Evolutionary conservation across 1,140 invertebrate species (phyloP).

Genomic region (Reticulitermes speratus): DNA sequence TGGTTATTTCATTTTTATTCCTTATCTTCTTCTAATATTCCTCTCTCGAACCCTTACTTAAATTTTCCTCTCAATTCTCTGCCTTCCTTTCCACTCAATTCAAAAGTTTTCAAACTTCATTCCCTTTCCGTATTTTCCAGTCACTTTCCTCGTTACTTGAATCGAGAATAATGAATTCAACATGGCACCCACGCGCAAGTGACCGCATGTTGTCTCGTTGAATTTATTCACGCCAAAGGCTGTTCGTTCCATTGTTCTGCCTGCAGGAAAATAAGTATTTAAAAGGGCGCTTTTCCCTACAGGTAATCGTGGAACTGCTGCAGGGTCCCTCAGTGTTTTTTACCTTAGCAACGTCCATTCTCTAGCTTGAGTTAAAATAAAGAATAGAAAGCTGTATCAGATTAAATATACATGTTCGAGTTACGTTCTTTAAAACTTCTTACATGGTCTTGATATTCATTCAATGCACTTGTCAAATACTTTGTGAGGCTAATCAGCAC

Average conservation of each 20-base stretch:
- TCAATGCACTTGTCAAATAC: too few relatives aligned
- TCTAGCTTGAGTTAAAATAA: too few relatives aligned
- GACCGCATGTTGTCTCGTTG: not conserved
- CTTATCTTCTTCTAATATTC: not conserved
- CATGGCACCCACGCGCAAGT: not conserved
- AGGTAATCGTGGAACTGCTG: too few relatives aligned
- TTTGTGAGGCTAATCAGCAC: too few relatives aligned
- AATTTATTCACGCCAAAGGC: not conserved
- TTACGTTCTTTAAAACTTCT: too few relatives aligned
- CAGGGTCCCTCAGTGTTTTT: too few relatives aligned
- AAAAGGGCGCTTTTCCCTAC: not conserved
- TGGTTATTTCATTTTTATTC: not conserved
- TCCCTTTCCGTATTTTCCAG: not conserved
- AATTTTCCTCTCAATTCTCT: not conserved
- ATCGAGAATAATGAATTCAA: not conserved
- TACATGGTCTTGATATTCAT: too few relatives aligned
- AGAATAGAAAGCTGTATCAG: too few relatives aligned
- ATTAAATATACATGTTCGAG: too few relatives aligned
- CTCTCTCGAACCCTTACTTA: not conserved
- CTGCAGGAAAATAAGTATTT: not conserved
- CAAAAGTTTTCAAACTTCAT: slow-evolving; percentile 10
- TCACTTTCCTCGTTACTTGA: slow-evolving; percentile 6
- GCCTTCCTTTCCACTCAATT: not conserved
- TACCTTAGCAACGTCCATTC: too few relatives aligned
- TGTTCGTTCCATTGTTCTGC: not conserved